Percentiles rank a stretch among this genome's conserved stretches.
These are phyloP conservation scores for Ochotona princeps DNA, from an alignment of 2,113 vertebrate genomes.

Conservation along the genomic window DNA sequence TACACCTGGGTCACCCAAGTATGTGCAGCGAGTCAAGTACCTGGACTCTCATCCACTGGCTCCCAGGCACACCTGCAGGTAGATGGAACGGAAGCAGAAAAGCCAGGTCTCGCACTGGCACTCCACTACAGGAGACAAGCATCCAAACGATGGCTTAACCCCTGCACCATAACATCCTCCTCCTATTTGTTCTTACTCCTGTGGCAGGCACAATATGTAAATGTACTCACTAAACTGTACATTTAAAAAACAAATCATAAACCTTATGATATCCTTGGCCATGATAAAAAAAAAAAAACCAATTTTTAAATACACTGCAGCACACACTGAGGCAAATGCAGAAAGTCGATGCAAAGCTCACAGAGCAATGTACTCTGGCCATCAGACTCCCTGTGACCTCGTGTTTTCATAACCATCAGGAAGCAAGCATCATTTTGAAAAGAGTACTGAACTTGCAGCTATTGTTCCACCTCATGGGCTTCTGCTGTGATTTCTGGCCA, in stretches of 20 bases:
- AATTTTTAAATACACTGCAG: not conserved
- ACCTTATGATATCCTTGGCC: not conserved
- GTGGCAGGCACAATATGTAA: no score
- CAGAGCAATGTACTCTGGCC: constrained; percentile 37
- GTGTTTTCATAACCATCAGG: constrained; percentile 74
- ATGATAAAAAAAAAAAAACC: not conserved
- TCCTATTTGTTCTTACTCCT: no score
- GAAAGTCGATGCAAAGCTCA: not conserved
- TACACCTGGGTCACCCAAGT: no score
- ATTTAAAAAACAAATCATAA: not conserved
- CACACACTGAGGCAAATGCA: not conserved
- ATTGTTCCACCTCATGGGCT: constrained; percentile 67
- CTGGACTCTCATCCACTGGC: no score
- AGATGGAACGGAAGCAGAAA: no score
- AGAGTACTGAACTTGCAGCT: constrained; percentile 63
- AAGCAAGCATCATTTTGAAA: constrained; percentile 66
- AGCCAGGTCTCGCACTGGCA: no score
- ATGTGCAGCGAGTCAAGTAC: no score
- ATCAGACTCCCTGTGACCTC: constrained; percentile 69
- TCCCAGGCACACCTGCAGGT: no score
- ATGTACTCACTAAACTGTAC: not conserved
- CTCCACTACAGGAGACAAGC: no score
- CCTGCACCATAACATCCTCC: no score
- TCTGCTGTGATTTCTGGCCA: constrained; percentile 79
- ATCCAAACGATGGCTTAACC: no score